Base-by-base conservation (phyloP, 2,113 vertebrate genomes). In the Catharus fuscescens region DNA sequence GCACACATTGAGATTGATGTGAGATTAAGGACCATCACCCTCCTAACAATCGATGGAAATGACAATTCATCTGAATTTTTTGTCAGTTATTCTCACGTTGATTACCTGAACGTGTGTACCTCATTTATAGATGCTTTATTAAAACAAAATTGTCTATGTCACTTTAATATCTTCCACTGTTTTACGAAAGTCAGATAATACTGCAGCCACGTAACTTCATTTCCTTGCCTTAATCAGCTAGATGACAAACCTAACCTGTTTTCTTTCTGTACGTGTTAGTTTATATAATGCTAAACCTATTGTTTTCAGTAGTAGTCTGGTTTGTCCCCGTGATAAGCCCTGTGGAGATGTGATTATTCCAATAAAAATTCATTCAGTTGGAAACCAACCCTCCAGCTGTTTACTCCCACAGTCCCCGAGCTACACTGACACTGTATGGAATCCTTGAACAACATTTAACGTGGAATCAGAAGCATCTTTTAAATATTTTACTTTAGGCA, bases 1-100 rank as follows among this genome's bases (percentile, higher is more conserved):
- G 98, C 99, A 99, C 98, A 98, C 98, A 99, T 99, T 98, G 99
- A 99, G 99, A 99, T 99, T 98, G 99, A 99, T 99, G 98, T 29
- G 97, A 98, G 98, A 99, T 99, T 99, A 99, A 99, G 98, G 98
- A 98, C 97, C 97, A 97, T 97, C 97, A 97, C 97, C 97, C 95
- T 97, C 97, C 97, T 97, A 98, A 97, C 98, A 98, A 99, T 99
- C 98, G 97, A 98, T 98, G 97, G 97, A 96, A 98, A 97, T 98
- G 98, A 98, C 98, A 98, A 98, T 98, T 98, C 97, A 97, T 98
- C 98, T 98, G 97, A 98, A 98, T 98, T 98, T 98, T 98, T 98
- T 98, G 97, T 98, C 98, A 98, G 94, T 97, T 98, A 97, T 97
- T 98, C 97, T 96, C 96, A 96, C 96, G 96, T 97, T 98, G 97